Evolutionary conservation across 1,140 invertebrate species (phyloP), one percentile per base, ranked within the genome.

Genomic region (Macrosteles quadrilineatus): DNA sequence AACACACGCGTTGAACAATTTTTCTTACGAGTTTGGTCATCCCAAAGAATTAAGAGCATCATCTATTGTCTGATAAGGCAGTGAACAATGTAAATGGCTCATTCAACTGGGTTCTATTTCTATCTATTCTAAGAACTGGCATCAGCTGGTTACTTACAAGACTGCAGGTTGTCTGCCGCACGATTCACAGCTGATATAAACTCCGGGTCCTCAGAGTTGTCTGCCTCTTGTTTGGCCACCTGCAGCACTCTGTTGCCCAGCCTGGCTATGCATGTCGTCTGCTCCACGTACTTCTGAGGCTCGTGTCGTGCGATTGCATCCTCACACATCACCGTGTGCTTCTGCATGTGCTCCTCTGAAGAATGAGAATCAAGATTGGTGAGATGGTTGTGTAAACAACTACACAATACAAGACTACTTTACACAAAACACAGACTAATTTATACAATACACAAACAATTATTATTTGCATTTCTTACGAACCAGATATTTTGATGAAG

Each of bases 151-250:
- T n/a, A 80, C 55, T 25, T 81, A 94, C 93, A 85, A 68, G 87
- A 86, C 83, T 98, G 95, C 57, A 99, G 83, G 57, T 87, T 82
- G 75, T 92, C 88, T 3, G 95, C 90, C 19, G 97, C 92, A 19
- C 85, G 82, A 76, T 92, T 92, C 0, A 99, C 87, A 65, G 91
- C 87, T 21, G 91, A 87, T 19, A 97, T 95, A 81, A 97, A 99
- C 19, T 86, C 81, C 0, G 93, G 91, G 85, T 99, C 98, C 81
- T 99, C 98, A 4, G 95, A 98, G 81, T 99, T 99, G 73, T 99
- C 97, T 45, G 95, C 93, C 82, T 99, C 98, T 77, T 98, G 94
- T 76, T 97, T 95, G 14, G 95, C 96, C 0, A 98, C 94, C 76
- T 98, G 89, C 55, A 99, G 85, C 0, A 99, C 96, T 43, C 97